Evolutionary conservation across 1,140 invertebrate species (phyloP).

Genomic region (Heterodera carotae): DNA sequence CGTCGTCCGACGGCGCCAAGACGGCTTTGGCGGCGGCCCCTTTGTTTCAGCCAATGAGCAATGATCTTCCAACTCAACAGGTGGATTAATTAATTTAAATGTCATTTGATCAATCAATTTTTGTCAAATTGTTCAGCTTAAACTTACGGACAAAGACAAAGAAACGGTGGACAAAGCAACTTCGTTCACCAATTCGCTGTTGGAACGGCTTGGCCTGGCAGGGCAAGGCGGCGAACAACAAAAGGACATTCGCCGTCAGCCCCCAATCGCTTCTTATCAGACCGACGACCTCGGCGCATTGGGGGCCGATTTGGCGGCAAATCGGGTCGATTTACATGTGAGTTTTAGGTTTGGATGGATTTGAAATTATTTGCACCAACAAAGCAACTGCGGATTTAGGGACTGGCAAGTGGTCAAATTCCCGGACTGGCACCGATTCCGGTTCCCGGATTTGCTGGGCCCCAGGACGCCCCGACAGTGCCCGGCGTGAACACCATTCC

Average conservation of each 20-base stretch:
- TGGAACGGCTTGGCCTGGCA: constrained; percentile 50
- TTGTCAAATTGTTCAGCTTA: constrained; percentile 20
- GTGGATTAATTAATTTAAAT: too few species aligned
- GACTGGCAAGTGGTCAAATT: constrained; percentile 61
- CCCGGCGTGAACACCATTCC: constrained; percentile 65
- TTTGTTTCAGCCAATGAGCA: constrained; percentile 35
- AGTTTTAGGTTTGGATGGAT: not conserved
- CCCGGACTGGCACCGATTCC: constrained; percentile 65
- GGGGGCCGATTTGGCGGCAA: constrained; percentile 51
- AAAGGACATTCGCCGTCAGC: constrained; percentile 47
- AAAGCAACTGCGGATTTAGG: constrained; percentile 35
- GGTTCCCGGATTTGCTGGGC: constrained; percentile 63
- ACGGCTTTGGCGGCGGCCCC: too few species aligned
- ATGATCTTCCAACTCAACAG: constrained; percentile 25
- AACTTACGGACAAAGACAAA: constrained; percentile 29
- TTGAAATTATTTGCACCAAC: not conserved
- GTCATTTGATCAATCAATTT: too few species aligned
- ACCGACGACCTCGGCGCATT: constrained; percentile 49
- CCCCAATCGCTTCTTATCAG: constrained; percentile 50
- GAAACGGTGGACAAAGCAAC: constrained; percentile 48
- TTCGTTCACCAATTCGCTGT: constrained; percentile 40
- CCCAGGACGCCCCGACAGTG: constrained; percentile 59
- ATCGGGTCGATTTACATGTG: constrained; percentile 52
- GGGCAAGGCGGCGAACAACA: constrained; percentile 22
- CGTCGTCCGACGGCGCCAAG: constrained; percentile 5